A percentile compares a stretch with the other conserved stretches of the same genome.
phyloP scores from a whole-genome alignment of 30 jellyfish, hydroid and myxozoan genomes.

The Rhopilema esculentum region DNA sequence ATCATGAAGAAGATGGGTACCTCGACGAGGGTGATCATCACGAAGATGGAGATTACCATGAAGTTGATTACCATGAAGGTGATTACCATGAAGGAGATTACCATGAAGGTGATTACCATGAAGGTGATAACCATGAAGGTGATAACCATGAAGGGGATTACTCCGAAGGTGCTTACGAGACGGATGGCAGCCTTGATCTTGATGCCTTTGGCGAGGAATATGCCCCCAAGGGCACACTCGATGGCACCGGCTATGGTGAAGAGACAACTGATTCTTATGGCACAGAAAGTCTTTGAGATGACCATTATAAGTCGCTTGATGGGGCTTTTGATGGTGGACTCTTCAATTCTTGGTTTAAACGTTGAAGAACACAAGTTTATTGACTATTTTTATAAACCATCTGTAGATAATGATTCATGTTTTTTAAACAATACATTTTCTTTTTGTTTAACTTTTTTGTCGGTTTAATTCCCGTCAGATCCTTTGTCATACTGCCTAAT shows the following conservation, averaged over 20 bases:
- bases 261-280: too few relatives aligned
- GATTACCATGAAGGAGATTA: background rate
- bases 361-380: background rate
- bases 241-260: background rate
- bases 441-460: background rate
- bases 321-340: background rate
- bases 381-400: background rate
- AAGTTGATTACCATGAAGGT: too few relatives aligned
- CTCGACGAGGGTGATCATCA: too few relatives aligned
- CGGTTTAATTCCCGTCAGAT: background rate
- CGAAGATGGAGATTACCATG: too few relatives aligned
- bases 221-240: background rate
- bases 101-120: too few relatives aligned
- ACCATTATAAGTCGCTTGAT: too few relatives aligned
- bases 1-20: conserved; percentile 1
- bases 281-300: too few relatives aligned
- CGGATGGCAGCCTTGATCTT: background rate
- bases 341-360: background rate
- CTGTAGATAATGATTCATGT: background rate
- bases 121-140: too few relatives aligned
- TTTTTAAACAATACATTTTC: background rate
- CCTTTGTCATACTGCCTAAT: too few relatives aligned
- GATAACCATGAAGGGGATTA: too few relatives aligned
- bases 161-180: background rate
- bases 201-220: background rate